These are phyloP conservation scores for Sisyra nigra DNA, from an alignment of 2,888 invertebrate species.

Conservation along the genomic window DNA sequence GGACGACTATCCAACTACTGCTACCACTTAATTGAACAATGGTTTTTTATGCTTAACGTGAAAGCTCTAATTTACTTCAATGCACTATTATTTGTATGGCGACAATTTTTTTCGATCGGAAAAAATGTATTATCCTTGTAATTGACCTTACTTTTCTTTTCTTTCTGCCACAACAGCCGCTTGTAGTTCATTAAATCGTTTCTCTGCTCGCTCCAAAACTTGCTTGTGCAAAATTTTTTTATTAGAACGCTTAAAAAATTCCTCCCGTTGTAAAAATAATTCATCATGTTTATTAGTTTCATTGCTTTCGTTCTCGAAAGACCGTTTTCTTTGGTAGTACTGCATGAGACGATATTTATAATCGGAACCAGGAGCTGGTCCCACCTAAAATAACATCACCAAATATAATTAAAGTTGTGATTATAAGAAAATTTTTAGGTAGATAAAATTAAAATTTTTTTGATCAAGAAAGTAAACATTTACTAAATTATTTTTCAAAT, in stretches of 20 bases:
- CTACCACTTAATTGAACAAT: too few species aligned
- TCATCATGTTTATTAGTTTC: not conserved
- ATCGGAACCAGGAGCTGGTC: slow-evolving; percentile 18
- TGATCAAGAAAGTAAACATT: too few species aligned
- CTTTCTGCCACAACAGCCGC: not conserved
- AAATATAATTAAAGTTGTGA: not conserved
- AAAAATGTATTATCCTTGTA: too few species aligned
- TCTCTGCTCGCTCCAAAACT: slow-evolving; percentile 7
- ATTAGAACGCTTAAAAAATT: not conserved
- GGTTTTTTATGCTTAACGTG: too few species aligned
- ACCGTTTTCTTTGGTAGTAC: slow-evolving; percentile 17
- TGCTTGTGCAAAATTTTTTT: not conserved
- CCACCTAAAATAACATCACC: slow-evolving; percentile 14
- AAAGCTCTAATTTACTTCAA: too few species aligned
- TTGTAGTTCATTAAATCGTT: slow-evolving; percentile 6
- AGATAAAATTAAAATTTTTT: too few species aligned
- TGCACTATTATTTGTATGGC: too few species aligned
- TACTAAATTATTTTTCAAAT: too few species aligned
- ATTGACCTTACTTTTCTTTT: slow-evolving; percentile 3
- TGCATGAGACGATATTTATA: slow-evolving; percentile 17
- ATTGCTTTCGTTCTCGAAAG: slow-evolving; percentile 9
- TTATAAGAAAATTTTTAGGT: slow-evolving; percentile 2
- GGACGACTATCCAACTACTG: too few species aligned
- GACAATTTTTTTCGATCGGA: too few species aligned
- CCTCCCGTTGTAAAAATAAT: not conserved